Base-by-base conservation (phyloP, 1,140 invertebrate species). In the Calliopsis andreniformis region DNA sequence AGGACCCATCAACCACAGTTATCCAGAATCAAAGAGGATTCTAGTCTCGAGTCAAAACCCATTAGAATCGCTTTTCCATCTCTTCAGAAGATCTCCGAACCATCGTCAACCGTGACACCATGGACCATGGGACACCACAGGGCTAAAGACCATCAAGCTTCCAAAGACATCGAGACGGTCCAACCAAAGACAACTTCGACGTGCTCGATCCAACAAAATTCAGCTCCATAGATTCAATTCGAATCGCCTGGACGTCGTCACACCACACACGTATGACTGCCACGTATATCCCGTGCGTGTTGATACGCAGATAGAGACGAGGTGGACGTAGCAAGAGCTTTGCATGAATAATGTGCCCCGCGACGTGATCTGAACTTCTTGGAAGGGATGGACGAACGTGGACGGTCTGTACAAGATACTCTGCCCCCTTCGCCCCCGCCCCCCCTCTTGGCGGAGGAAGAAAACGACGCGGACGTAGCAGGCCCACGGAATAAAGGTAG, bases 271-370 rank as follows among this genome's bases (percentile, higher is more conserved):
- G 63, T 59, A 76, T 69, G 73, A 76, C 64, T 43, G 23, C 64
- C 64, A 76, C 75, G 67, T 72, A 77, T 72, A 73, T 10, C 16
- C 39, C 68, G 63, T 64, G 76, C 76, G 76, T 78, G 76, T 64
- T 70, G 76, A 78, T 78, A 66, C 76, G 42, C 53, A 71, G 68
- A 72, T 80, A 78, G 75, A 76, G 78, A 56, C 67, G 72, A 79
- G 73, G 71, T 72, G 79, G 67, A 82, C 69, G 76, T 73, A 76
- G 66, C 61, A 80, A 78, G 76, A 70, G 72, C 79, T 77, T 85
- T 79, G 84, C 88, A 89, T 89, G 87, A 89, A 89, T 89, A 89
- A 89, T 89, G 87, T 82, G 47, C 78, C 55, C 66, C 68, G 72
- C 80, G 78, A 82, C 67, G 76, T 73, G 80, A 86, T 84, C 79